Evolutionary conservation across 1,140 invertebrate genomes (phyloP).

Genomic region (Drosophila tsacasi): DNA sequence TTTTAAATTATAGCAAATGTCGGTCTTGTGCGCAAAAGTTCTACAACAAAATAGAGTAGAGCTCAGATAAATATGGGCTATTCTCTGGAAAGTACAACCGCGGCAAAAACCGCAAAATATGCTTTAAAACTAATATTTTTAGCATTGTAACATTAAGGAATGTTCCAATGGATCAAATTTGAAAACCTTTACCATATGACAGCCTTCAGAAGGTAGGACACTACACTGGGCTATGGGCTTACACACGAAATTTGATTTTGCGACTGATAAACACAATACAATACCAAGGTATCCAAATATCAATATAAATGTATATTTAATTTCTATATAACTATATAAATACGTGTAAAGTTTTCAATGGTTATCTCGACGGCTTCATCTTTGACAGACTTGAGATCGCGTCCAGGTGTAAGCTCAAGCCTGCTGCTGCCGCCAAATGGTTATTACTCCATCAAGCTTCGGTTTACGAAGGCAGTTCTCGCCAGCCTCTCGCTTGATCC

Average conservation of each 20-base stretch:
- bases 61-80: not conserved
- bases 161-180: no score
- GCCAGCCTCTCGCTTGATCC: slow-evolving; percentile 53
- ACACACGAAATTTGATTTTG: slow-evolving; percentile 7
- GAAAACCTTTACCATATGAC: no score
- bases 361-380: slow-evolving; percentile 56
- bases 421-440: slow-evolving; percentile 28
- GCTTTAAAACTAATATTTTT: no score
- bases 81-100: no score
- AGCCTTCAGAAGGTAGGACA: no score
- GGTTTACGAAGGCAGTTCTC: slow-evolving; percentile 69
- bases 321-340: slow-evolving; percentile 43
- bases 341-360: slow-evolving; percentile 25
- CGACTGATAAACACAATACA: not conserved
- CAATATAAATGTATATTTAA: slow-evolving; percentile 16
- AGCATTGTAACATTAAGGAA: no score
- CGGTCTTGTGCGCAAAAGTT: slow-evolving; percentile 10
- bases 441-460: slow-evolving; percentile 44
- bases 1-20: slow-evolving; percentile 26
- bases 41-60: not conserved
- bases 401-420: slow-evolving; percentile 53
- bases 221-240: slow-evolving; percentile 36
- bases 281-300: not conserved
- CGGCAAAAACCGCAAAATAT: no score
- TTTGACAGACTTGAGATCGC: slow-evolving; percentile 74